Percentiles rank a stretch among this genome's conserved stretches.
These are phyloP conservation scores for Thera obeliscata DNA, from an alignment of 2,888 invertebrate species.

Conservation along the genomic window DNA sequence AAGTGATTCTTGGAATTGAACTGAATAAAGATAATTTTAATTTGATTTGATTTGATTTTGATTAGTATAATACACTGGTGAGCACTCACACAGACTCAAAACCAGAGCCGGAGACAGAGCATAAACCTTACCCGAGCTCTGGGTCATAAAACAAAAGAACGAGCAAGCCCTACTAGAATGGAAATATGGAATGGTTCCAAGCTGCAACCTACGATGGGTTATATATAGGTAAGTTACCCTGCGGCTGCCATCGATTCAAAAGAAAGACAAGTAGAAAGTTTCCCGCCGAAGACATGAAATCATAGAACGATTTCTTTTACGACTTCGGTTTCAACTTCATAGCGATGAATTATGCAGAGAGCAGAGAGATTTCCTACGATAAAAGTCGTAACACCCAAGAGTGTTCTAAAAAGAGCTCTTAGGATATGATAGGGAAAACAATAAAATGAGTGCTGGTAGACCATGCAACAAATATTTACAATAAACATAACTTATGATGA, in stretches of 20 bases:
- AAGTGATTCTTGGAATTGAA: no score
- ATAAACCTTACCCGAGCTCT: neutral
- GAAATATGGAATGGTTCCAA: slow-evolving; percentile 36
- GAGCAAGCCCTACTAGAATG: slow-evolving; percentile 17
- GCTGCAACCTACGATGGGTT: slow-evolving; percentile 56
- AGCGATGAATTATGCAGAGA: slow-evolving; percentile 84
- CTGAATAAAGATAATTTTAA: no score
- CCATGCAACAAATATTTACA: no score
- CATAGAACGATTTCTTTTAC: slow-evolving; percentile 84
- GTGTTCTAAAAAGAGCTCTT: slow-evolving; percentile 77
- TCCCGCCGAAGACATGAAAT: slow-evolving; percentile 80
- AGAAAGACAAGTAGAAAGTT: slow-evolving; percentile 78
- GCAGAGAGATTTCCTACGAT: slow-evolving; percentile 82
- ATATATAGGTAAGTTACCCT: slow-evolving; percentile 56
- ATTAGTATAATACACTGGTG: no score
- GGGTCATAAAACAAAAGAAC: slow-evolving; percentile 19
- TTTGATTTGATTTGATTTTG: no score
- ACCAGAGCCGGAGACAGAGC: no score
- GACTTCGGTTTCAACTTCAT: slow-evolving; percentile 84
- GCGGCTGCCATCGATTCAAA: slow-evolving; percentile 69
- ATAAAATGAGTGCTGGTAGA: no score
- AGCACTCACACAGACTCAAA: no score
- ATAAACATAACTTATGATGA: no score
- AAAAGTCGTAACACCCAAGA: slow-evolving; percentile 81
- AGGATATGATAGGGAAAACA: slow-evolving; percentile 61